Conservation (phyloP, 2,113 vertebrate genomes). For the Ciconia boyciana region DNA sequence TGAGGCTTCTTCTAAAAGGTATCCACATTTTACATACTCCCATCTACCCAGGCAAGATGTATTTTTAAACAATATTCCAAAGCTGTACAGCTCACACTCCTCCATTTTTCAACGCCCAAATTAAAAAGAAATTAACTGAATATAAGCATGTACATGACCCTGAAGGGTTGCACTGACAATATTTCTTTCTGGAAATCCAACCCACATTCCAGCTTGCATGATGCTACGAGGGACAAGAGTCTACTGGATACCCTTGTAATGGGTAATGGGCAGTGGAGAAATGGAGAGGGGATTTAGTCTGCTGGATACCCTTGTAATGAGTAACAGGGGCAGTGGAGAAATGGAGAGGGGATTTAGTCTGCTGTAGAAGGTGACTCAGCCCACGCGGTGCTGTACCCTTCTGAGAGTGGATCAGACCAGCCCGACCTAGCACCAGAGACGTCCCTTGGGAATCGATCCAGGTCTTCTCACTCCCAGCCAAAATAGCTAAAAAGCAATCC, state of each 20-base stretch:
- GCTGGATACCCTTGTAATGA: not conserved
- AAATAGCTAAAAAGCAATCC: not conserved
- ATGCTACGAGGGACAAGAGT: not conserved
- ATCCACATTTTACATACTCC: not conserved
- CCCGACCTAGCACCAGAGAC: not conserved
- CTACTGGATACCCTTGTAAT: not conserved
- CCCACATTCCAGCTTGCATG: not conserved
- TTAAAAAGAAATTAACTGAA: not conserved
- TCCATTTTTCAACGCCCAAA: not conserved
- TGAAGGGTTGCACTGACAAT: not conserved
- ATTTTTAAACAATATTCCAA: not conserved
- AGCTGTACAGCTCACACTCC: not conserved
- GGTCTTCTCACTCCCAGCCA: not conserved
- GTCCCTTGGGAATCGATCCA: not conserved
- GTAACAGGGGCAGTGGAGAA: not conserved
- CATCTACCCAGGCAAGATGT: not conserved
- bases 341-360: not conserved
- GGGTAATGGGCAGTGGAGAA: not conserved
- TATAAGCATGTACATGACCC: not conserved
- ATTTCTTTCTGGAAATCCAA: not conserved
- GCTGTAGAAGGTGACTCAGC: not conserved
- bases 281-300: not conserved
- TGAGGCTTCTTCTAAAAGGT: not conserved
- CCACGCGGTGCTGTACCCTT: not conserved
- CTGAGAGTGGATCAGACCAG: not conserved